Evolutionary conservation across 1,140 invertebrate genomes (phyloP), one percentile per base, ranked within the genome.

Genomic region (Manduca sexta): DNA sequence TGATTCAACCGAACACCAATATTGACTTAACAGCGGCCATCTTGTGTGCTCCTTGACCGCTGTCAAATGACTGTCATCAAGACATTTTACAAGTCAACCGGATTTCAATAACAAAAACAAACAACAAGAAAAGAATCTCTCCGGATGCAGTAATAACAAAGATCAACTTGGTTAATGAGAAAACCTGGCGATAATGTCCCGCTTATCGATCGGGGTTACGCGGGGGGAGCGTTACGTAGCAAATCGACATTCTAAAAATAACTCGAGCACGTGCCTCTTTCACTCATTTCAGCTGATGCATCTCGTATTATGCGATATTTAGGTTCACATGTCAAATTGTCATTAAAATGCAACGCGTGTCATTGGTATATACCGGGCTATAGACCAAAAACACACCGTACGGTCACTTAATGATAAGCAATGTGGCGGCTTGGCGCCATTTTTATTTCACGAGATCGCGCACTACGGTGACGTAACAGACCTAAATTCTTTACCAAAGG

Each of bases 351-450:
- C 8, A 12, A 2, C 13, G 12, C 17, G 21, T 29, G 29, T 29
- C 15, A 29, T 6, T 14, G 30, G 33, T 35, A 12, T 34, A n/a
- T 35, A 5, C 7, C 13, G 5, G 8, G n/a, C n/a, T 11, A 35
- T 11, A 35, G 5, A 5, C 1, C 0, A 11, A 5, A 11, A 12
- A 35, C 33, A 35, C 21, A 35, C 33, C 5, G 33, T 3, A 35
- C n/a, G 33, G 33, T 5, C n/a, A 8, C 21, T 1, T 26, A 26
- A 12, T 60, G 52, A 62, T 62, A 68, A 68, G 50, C 51, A 60
- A 69, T 70, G 67, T 69, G 70, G 64, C 65, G 69, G 66, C 68
- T 86, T 87, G 84, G 83, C 85, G 85, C 85, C 85, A 87, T 87
- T 87, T 87, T 87, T 74, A 66, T 82, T 84, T 84, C 49, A 52